Evolutionary conservation across 2,113 vertebrate genomes (phyloP).

Genomic region (Murina feae): DNA sequence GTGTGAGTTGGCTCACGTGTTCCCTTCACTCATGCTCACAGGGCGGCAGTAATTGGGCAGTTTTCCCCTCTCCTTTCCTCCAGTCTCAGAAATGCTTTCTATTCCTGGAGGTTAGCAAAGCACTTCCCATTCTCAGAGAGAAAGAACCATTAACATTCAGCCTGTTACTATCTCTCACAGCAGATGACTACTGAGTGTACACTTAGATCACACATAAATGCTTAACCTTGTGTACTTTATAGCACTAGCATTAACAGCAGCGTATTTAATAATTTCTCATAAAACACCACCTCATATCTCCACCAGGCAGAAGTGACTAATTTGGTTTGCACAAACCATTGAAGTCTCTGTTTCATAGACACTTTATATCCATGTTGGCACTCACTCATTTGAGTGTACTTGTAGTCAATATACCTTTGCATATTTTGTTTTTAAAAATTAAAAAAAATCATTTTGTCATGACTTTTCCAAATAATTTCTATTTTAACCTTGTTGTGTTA

Average conservation of each 20-base stretch:
- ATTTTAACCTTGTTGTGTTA: neutral
- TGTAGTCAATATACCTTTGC: neutral
- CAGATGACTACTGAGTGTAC: neutral
- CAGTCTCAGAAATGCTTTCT: neutral
- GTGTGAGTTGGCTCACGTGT: neutral
- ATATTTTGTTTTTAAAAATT: neutral
- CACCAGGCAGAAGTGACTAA: neutral
- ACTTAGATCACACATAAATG: neutral
- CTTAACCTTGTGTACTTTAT: neutral
- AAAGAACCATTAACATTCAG: neutral
- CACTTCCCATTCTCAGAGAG: neutral
- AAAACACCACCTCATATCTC: neutral
- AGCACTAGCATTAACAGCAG: neutral
- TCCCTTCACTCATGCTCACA: fast-evolving
- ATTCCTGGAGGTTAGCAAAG: neutral
- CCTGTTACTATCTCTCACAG: neutral
- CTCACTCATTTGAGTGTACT: neutral
- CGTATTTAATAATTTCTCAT: neutral
- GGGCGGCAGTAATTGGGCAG: fast-evolving
- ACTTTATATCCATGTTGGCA: neutral
- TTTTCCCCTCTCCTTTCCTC: neutral
- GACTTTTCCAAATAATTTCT: neutral
- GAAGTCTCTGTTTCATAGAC: neutral
- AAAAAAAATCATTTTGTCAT: neutral
- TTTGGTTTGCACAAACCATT: neutral